Conservation (phyloP, 1,140 invertebrate species). For the Spodoptera frugiperda region DNA sequence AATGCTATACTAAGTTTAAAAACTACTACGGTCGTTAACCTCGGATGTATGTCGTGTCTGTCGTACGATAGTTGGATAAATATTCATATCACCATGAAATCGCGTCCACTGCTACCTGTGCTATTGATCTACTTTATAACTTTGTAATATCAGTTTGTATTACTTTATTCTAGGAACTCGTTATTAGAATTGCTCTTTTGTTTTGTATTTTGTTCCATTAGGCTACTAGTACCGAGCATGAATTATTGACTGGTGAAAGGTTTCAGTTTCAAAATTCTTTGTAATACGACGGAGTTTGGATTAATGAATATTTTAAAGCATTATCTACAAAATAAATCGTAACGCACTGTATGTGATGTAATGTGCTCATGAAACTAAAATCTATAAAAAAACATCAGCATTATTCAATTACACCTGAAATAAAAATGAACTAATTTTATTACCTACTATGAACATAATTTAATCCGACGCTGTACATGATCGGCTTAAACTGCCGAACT, state of each 20-base stretch:
- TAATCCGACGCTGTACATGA: neutral
- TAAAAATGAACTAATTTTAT: neutral
- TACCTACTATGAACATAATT: neutral
- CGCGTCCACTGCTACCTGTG: neutral
- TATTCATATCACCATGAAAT: slow-evolving; percentile 47
- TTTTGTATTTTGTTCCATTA: too few relatives aligned
- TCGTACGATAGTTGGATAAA: slow-evolving; percentile 33
- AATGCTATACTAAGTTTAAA: slow-evolving; percentile 17
- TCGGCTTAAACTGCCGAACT: neutral
- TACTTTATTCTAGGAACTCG: neutral
- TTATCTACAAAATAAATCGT: too few relatives aligned
- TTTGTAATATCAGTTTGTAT: neutral
- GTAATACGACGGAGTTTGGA: too few relatives aligned
- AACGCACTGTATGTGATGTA: too few relatives aligned
- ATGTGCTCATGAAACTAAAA: too few relatives aligned
- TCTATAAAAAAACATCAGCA: too few relatives aligned
- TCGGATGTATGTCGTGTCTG: slow-evolving; percentile 41
- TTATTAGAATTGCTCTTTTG: too few relatives aligned
- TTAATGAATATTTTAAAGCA: too few relatives aligned
- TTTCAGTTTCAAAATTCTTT: too few relatives aligned
- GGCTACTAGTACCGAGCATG: too few relatives aligned
- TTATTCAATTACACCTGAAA: too few relatives aligned
- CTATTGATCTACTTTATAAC: slow-evolving; percentile 37
- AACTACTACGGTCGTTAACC: slow-evolving; percentile 40
- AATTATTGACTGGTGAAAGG: too few relatives aligned